Evolutionary conservation across 2,888 invertebrate genomes (phyloP), one percentile per base, ranked within the genome.

Genomic region (Acanthosepion pharaonis): DNA sequence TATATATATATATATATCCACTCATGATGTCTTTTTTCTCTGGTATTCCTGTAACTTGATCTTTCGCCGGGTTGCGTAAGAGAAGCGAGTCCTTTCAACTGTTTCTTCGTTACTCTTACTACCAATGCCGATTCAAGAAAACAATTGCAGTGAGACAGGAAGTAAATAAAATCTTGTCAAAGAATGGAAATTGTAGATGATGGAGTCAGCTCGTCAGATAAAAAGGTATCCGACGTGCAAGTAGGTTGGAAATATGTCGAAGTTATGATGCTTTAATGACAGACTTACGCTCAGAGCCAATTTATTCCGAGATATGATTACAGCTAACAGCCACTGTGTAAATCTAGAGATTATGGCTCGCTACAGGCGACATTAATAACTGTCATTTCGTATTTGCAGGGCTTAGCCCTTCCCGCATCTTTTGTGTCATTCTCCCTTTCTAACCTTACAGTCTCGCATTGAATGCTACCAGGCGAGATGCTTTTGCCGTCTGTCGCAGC

Each of bases 321-420:
- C 78, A 33, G 78, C 78, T n/a, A 78, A 78, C 78, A 78, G 78
- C 11, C 78, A n/a, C n/a, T 9, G 78, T n/a, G 78, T 78, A 78
- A 78, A 78, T 78, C 78, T 11, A 33, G n/a, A 78, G n/a, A 78
- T 78, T 78, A 78, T n/a, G 78, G n/a, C n/a, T 33, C n/a, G 78
- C 78, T 78, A 78, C n/a, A n/a, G 78, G 78, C 78, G 78, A 78
- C 78, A 78, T 78, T 78, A 78, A 78, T 78, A n/a, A 78, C 78
- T n/a, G 78, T 78, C n/a, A 33, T 78, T 78, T 78, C 15, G 78
- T 18, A n/a, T n/a, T 78, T 78, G 78, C 78, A 78, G 11, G 15
- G 78, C 33, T 78, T 33, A 78, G n/a, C n/a, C 33, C n/a, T 78
- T 78, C n/a, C 78, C 78, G 78, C 78, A n/a, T n/a, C 15, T 33